A percentile compares a stretch with the other conserved stretches of the same genome.
These are phyloP conservation scores for Plebejus melissa DNA, from an alignment of 2,888 invertebrate genomes.

Conservation along the genomic window DNA sequence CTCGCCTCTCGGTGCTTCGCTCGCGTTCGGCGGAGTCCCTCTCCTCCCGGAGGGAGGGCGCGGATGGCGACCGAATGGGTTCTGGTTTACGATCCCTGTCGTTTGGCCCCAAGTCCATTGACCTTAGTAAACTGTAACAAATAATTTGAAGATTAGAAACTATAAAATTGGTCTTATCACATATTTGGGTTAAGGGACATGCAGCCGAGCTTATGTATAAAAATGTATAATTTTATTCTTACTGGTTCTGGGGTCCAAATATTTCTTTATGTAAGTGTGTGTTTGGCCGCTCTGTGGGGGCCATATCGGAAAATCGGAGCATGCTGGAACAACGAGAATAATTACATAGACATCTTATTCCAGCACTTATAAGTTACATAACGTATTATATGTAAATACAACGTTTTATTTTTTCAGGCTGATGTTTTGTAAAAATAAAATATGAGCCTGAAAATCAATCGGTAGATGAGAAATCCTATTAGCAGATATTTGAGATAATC, in stretches of 20 bases:
- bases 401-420: background rate
- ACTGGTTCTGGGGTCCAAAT: conserved; percentile 41
- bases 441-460: background rate
- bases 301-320: conserved; percentile 84
- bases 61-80: conserved; percentile 69
- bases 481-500: conserved; percentile 3
- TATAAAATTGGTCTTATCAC: background rate
- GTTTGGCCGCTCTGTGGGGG: conserved; percentile 41
- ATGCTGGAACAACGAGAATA: conserved; percentile 72
- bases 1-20: conserved; percentile 60
- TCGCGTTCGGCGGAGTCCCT: conserved; percentile 60
- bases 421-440: background rate
- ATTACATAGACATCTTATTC: background rate
- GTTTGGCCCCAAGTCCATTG: conserved; percentile 82
- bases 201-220: background rate
- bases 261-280: conserved; percentile 40
- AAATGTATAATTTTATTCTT: conserved; percentile 34
- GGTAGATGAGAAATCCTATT: background rate
- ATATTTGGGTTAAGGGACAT: conserved; percentile 1
- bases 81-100: conserved; percentile 69
- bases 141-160: background rate
- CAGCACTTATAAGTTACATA: background rate
- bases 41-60: conserved; percentile 53
- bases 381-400: no score
- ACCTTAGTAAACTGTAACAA: conserved; percentile 85